Percentiles rank a stretch among this genome's conserved stretches.
phyloP scores from a whole-genome alignment of 1,140 invertebrate species.

The Philotrypesis tridentata region DNA sequence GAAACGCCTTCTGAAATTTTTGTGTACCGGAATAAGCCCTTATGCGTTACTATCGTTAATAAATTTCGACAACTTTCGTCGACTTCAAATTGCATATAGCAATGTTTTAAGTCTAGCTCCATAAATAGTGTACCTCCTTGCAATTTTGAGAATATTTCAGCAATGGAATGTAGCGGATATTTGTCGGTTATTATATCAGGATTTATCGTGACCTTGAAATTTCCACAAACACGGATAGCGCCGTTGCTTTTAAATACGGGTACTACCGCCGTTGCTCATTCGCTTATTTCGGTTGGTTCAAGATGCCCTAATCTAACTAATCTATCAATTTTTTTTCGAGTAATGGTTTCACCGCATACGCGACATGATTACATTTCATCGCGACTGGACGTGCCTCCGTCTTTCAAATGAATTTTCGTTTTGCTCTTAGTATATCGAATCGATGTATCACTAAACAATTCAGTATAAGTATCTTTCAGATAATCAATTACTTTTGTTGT shows the following conservation, averaged over 20 bases:
- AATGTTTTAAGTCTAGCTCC: background rate
- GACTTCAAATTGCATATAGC: constrained; percentile 10
- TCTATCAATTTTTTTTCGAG: background rate
- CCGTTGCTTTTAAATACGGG: constrained; percentile 12
- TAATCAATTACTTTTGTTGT: too few relatives aligned
- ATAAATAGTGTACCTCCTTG: background rate
- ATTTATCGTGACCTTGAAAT: constrained; percentile 13
- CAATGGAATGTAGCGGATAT: constrained; percentile 1
- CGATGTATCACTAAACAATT: background rate
- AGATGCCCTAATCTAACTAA: background rate
- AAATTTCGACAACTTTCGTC: background rate
- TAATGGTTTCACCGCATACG: constrained; percentile 14
- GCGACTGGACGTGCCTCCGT: background rate
- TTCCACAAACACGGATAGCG: background rate
- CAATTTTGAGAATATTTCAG: constrained; percentile 13
- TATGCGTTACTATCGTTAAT: constrained; percentile 33
- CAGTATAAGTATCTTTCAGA: background rate
- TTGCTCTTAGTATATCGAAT: background rate
- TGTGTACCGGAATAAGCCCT: constrained; percentile 47
- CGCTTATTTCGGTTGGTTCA: background rate
- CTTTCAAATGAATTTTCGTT: background rate
- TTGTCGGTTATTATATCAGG: background rate
- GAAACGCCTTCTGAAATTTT: constrained; percentile 52
- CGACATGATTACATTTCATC: background rate
- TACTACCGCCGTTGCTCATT: constrained; percentile 5